Evolutionary conservation across 2,113 vertebrate genomes (phyloP).

Genomic region (Corythornis cristatus): DNA sequence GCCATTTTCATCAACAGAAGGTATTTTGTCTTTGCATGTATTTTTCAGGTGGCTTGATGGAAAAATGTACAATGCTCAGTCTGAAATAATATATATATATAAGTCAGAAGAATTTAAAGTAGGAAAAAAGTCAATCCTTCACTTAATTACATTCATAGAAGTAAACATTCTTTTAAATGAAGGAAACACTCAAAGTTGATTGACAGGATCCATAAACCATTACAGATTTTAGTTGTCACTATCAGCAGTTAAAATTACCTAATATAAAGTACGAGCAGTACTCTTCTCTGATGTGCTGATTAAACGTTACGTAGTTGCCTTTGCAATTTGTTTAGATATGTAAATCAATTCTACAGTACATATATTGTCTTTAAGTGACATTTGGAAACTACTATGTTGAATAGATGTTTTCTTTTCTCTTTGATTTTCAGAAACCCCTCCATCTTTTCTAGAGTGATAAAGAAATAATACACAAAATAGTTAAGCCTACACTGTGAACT

Average conservation of each 20-base stretch:
- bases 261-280: background rate
- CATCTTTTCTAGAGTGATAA: background rate
- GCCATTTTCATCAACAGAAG: background rate
- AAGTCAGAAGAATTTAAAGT: background rate
- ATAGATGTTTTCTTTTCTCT: background rate
- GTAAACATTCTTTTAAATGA: background rate
- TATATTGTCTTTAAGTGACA: background rate
- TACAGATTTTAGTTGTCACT: background rate
- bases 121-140: background rate
- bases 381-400: background rate
- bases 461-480: background rate
- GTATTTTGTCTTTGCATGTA: background rate
- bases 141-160: background rate
- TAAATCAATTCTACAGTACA: background rate
- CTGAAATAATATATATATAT: background rate
- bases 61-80: background rate
- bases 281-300: background rate
- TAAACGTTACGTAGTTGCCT: background rate
- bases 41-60: background rate
- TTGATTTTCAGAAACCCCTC: background rate
- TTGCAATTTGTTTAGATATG: background rate
- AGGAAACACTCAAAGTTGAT: background rate
- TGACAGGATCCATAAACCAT: background rate
- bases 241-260: background rate
- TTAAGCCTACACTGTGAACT: background rate